phyloP scores from a whole-genome alignment of 2,888 invertebrate genomes.

The Noctuana brunneofusca region DNA sequence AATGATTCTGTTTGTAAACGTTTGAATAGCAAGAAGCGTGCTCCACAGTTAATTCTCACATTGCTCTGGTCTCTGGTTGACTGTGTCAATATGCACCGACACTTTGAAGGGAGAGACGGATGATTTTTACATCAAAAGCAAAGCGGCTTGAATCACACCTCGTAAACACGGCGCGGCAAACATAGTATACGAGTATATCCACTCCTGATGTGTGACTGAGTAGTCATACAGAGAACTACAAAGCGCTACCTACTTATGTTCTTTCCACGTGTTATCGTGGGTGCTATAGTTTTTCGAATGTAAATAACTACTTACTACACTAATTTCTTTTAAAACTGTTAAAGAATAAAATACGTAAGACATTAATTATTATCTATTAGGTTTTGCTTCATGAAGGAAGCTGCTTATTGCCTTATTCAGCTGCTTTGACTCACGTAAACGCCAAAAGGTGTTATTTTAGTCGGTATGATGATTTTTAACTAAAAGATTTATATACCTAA shows the following conservation, averaged over 20 bases:
- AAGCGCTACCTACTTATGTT: constrained; percentile 23
- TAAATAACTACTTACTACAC: background rate
- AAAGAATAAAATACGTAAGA: no score
- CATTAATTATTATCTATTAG: no score
- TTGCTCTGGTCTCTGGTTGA: constrained; percentile 43
- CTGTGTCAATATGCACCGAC: constrained; percentile 71
- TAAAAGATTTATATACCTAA: no score
- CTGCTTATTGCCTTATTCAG: no score
- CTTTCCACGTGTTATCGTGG: constrained; percentile 8
- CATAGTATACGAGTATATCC: constrained; percentile 35
- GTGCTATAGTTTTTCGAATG: constrained; percentile 4
- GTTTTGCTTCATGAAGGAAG: no score
- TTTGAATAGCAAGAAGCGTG: constrained; percentile 37
- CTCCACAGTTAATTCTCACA: constrained; percentile 41
- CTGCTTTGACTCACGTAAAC: no score
- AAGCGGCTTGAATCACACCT: constrained; percentile 56
- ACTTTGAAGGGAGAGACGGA: constrained; percentile 59
- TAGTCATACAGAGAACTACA: constrained; percentile 28
- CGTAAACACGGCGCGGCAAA: constrained; percentile 47
- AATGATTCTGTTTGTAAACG: constrained; percentile 34
- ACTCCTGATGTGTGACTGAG: constrained; percentile 30
- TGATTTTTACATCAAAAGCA: constrained; percentile 78
- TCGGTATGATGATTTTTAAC: no score
- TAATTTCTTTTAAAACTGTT: background rate
- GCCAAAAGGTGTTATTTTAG: no score